These are phyloP conservation scores for Aplodontia rufa DNA, from an alignment of 2,113 vertebrate genomes.

Conservation along the genomic window DNA sequence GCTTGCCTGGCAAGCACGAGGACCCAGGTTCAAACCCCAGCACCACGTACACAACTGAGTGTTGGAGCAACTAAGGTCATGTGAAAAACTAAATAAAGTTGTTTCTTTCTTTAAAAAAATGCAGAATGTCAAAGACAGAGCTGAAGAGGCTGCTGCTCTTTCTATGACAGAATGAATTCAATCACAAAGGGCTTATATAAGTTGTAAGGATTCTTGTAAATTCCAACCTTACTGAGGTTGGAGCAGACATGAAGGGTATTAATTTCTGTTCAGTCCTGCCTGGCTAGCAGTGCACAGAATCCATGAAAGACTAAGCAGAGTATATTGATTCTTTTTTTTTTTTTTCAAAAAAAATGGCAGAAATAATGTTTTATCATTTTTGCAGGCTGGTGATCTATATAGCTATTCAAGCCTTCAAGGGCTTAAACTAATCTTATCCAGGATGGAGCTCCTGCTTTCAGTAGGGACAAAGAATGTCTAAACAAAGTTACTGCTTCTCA, in stretches of 20 bases:
- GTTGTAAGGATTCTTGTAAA: background rate
- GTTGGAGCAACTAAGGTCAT: too few relatives aligned
- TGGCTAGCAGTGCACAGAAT: background rate
- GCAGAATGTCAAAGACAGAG: background rate
- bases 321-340: background rate
- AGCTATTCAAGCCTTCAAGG: background rate
- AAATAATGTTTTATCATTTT: constrained; percentile 4
- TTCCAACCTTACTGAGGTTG: background rate
- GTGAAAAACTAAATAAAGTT: too few relatives aligned
- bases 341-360: constrained; percentile 15
- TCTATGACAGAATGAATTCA: background rate
- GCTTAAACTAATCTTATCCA: background rate
- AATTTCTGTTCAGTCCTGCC: background rate
- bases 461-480: background rate
- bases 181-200: background rate
- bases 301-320: background rate
- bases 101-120: too few relatives aligned
- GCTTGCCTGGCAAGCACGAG: too few relatives aligned
- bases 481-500: background rate
- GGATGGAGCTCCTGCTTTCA: background rate
- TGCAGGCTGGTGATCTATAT: background rate
- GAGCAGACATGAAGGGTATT: background rate
- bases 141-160: background rate
- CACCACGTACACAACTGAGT: too few relatives aligned
- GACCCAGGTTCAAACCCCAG: too few relatives aligned